These are phyloP conservation scores for Gymnothorax javanicus DNA, from an alignment of 2,797 vertebrate species.

Conservation along the genomic window DNA sequence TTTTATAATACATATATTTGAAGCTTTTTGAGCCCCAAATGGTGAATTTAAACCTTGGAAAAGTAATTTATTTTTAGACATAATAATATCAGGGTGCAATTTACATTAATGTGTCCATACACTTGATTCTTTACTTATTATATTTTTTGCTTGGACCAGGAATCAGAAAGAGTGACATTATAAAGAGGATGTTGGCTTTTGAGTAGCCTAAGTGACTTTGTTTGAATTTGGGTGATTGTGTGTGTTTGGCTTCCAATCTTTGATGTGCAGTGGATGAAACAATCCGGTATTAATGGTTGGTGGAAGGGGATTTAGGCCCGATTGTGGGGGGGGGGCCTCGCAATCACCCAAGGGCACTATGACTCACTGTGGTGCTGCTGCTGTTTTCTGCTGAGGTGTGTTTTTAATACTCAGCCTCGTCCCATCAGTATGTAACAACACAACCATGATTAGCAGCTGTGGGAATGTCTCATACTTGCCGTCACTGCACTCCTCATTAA, in stretches of 20 bases:
- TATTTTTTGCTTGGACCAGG: constrained; percentile 7
- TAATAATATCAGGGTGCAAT: constrained; percentile 33
- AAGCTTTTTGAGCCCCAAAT: constrained; percentile 13
- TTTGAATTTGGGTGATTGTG: constrained; percentile 31
- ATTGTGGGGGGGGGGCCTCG: constrained; percentile 60
- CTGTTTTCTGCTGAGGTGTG: constrained; percentile 67
- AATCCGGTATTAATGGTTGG: constrained; percentile 64
- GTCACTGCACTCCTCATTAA: neutral
- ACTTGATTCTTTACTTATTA: constrained; percentile 15
- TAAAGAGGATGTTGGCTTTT: constrained; percentile 6
- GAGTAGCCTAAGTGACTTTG: neutral
- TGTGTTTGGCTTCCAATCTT: constrained; percentile 36
- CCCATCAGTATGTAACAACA: neutral
- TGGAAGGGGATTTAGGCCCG: too few species aligned
- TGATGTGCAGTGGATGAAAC: constrained; percentile 73
- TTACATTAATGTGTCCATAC: constrained; percentile 6
- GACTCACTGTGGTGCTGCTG: constrained; percentile 61
- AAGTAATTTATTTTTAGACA: constrained; percentile 34
- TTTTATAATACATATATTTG: constrained; percentile 32
- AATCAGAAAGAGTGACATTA: neutral
- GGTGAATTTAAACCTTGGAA: constrained; percentile 26
- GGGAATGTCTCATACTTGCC: neutral
- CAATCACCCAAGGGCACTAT: constrained; percentile 62
- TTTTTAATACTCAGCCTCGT: constrained; percentile 41
- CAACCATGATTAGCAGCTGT: neutral